These are phyloP conservation scores for Aphaenogaster rudis DNA, from an alignment of 1,140 invertebrate species.

Conservation along the genomic window DNA sequence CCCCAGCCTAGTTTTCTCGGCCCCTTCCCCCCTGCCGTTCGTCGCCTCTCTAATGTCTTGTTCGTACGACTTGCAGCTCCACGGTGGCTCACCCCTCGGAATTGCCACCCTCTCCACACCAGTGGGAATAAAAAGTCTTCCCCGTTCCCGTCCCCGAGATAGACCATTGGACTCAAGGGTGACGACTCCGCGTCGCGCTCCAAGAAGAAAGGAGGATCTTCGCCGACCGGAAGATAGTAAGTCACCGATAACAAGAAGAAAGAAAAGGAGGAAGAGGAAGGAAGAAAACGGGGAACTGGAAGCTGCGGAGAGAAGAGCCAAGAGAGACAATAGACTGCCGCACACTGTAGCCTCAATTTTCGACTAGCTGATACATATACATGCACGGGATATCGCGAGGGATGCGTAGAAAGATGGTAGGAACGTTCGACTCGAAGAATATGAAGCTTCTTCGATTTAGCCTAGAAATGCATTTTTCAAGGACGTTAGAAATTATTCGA, in stretches of 20 bases:
- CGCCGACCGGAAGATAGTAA: conserved; percentile 65
- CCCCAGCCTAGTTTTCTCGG: background rate
- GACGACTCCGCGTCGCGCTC: conserved; percentile 54
- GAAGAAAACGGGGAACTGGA: conserved; percentile 36
- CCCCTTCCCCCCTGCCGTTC: background rate
- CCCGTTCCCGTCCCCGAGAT: conserved; percentile 75
- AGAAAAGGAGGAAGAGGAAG: conserved; percentile 5
- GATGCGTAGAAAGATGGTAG: conserved; percentile 34
- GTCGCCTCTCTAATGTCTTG: conserved; percentile 70
- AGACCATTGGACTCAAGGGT: conserved; percentile 24
- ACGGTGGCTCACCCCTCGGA: conserved; percentile 99
- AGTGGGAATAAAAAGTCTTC: conserved; percentile 93
- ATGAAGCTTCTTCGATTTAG: background rate
- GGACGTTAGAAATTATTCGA: background rate
- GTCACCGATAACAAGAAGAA: conserved; percentile 39
- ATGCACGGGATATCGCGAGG: conserved; percentile 4
- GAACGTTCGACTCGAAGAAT: background rate
- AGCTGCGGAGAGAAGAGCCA: conserved; percentile 79
- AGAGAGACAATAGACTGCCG: conserved; percentile 87
- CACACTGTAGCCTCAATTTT: conserved; percentile 84
- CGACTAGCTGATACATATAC: conserved; percentile 80
- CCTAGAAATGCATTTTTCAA: background rate
- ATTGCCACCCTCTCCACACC: conserved; percentile 98
- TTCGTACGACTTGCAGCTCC: conserved; percentile 91
- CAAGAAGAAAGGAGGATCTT: conserved; percentile 59